Evolutionary conservation across 2,113 vertebrate species (phyloP), one percentile per base, ranked within the genome.

Genomic region (Crocuta crocuta): DNA sequence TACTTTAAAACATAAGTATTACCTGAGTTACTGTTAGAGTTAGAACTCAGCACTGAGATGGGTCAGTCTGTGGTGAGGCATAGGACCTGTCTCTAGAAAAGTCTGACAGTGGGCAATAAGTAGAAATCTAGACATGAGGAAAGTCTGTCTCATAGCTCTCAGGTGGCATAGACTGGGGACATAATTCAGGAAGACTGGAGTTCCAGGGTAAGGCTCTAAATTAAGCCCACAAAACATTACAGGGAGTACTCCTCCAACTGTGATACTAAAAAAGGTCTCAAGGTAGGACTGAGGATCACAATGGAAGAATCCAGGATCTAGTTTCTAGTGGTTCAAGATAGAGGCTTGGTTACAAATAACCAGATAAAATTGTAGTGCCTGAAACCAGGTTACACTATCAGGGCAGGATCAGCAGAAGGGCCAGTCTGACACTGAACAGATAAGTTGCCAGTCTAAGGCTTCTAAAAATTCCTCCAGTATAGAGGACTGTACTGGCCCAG

Each of bases 281-380:
- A 31, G 31, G n/a, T 39, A 10, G 43, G 66, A 68, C 2, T 68
- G 23, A 85, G 24, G 70, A 33, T 88, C 33, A 15, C 66, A 82
- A 8, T 5, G 4, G 76, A 71, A 85, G 50, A 92, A 80, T 58
- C 71, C 50, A 93, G 33, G 80, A 66, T 53, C 66, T 73, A 2
- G 12, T 96, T 93, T 90, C 31, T 71, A 91, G 66, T 45, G 45
- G 61, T 95, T 45, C 33, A 82, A 92, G 85, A 94, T 2, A 82
- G 50, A 23, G 33, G 8, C 70, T 84, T 55, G 21, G 71, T 94
- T 95, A 92, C 55, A 82, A 82, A 76, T 95, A 95, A 68, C 45
- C 61, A 94, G 78, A 79, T 93, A 95, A 95, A 97, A 91, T 96
- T 81, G 93, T 86, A 93, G 92, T 91, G 66, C 86, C 95, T 97